Percentiles rank a stretch among this genome's conserved stretches.
Evolutionary conservation across 2,113 vertebrate genomes (phyloP).

Genomic region (Oryzias javanicus): DNA sequence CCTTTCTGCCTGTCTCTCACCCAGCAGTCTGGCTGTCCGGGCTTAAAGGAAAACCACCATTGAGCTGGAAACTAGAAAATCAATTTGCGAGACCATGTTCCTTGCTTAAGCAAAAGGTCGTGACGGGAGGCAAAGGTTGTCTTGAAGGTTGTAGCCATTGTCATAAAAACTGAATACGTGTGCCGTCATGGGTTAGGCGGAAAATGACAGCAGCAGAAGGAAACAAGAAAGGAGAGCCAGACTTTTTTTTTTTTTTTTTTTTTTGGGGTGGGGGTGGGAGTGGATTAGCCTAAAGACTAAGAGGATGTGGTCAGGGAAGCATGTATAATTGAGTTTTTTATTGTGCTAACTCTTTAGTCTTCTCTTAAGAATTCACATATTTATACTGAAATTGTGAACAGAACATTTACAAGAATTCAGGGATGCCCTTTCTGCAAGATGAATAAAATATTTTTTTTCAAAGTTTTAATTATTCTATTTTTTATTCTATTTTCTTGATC

Average conservation of each 20-base stretch:
- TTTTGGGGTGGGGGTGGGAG: neutral
- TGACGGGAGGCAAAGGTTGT: slow-evolving; percentile 25
- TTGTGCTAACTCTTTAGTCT: too few relatives aligned
- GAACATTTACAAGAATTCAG: too few relatives aligned
- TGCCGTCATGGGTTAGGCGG: neutral
- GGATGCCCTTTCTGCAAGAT: too few relatives aligned
- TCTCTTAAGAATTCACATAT: too few relatives aligned
- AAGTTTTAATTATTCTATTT: neutral
- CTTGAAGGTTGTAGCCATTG: slow-evolving; percentile 17
- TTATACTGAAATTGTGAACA: neutral
- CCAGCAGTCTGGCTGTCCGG: slow-evolving; percentile 16
- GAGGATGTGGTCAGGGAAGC: neutral
- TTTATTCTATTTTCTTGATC: neutral
- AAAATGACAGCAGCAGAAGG: slow-evolving; percentile 4
- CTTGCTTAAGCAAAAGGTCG: slow-evolving; percentile 43
- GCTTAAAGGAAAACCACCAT: slow-evolving; percentile 30
- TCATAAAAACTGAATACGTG: slow-evolving; percentile 13
- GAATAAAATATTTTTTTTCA: neutral
- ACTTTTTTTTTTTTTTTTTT: too few relatives aligned
- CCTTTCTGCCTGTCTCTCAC: slow-evolving; percentile 14
- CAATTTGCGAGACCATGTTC: slow-evolving; percentile 43
- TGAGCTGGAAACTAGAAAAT: slow-evolving; percentile 59
- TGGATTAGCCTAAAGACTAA: neutral
- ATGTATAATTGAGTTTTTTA: neutral
- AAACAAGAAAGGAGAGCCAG: neutral